Percentiles rank a stretch among this genome's conserved stretches.
Conservation (phyloP, 35 echinoderm and acorn worm species). For the Stichopus chloronotus region DNA sequence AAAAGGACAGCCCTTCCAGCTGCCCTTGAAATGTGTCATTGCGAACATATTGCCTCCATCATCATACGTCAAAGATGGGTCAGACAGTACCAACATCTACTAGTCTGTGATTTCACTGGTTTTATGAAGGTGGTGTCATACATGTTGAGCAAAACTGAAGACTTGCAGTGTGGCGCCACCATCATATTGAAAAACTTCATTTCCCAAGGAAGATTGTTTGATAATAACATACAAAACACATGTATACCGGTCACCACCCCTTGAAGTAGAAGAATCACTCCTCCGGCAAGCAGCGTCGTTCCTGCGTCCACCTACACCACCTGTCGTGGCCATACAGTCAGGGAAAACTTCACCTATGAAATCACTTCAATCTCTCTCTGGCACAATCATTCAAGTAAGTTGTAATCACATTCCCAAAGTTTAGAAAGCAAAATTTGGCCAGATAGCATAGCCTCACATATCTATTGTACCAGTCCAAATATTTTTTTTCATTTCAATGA, state of each 20-base stretch:
- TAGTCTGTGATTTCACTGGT: background rate
- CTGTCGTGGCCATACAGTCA: background rate
- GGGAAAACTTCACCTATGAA: background rate
- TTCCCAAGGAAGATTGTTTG: background rate
- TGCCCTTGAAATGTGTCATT: background rate
- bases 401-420: background rate
- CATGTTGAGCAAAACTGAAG: background rate
- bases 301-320: conserved; percentile 3
- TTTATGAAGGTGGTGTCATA: background rate
- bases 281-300: background rate
- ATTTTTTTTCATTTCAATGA: background rate
- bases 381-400: background rate
- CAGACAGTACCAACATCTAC: background rate
- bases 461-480: background rate
- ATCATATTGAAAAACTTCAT: background rate
- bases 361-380: background rate
- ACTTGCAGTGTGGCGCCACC: background rate
- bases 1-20: background rate
- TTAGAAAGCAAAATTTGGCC: background rate
- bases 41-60: background rate
- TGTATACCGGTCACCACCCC: background rate
- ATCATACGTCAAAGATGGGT: background rate
- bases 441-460: background rate
- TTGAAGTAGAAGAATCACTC: background rate
- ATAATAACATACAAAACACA: background rate